Evolutionary conservation across 2,113 vertebrate species (phyloP), one percentile per base, ranked within the genome.

Genomic region (Lepus timidus): DNA sequence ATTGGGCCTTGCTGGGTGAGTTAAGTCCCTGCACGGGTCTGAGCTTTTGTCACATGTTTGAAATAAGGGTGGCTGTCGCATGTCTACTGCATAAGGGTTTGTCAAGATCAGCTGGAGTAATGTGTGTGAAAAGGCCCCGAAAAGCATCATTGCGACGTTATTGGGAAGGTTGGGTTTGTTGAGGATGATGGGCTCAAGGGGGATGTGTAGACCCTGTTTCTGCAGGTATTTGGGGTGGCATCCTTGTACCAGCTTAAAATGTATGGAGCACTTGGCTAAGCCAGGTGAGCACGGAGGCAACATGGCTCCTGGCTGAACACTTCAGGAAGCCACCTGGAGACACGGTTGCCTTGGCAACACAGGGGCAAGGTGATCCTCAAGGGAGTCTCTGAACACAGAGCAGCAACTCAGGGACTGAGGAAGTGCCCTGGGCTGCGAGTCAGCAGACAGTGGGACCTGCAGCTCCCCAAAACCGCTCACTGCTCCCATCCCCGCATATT

Each of bases 391-490:
- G 33, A 73, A 52, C 62, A 51, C n/a, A 10, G 12, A 62, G 61
- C 12, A 8, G 49, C 23, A 39, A 61, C 23, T 64, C 19, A 16
- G 31, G 49, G 74, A n/a, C 31, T 44, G 39, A 68, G 62, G 19
- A 76, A 27, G 84, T 75, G 33, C 68, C 2, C 2, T 23, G 29
- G 33, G 10, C 39, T 3, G 36, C 36, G 29, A 52, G 33, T 55
- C 39, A 33, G n/a, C 49, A 64, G n/a, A n/a, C 2, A 0, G 2
- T 23, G 19, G 39, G 0, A 0, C 3, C 19, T 10, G 58, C 39
- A 17, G 0, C 1, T 4, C 25, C 20, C 39, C 51, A 52, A 51
- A 12, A 64, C 23, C n/a, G 33, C 9, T n/a, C 65, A 44, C 17
- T 33, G 7, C 49, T 75, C 71, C 61, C 82, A 58, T 14, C 80